Conservation (phyloP, 2,113 vertebrate species). For the Pedetes capensis region DNA sequence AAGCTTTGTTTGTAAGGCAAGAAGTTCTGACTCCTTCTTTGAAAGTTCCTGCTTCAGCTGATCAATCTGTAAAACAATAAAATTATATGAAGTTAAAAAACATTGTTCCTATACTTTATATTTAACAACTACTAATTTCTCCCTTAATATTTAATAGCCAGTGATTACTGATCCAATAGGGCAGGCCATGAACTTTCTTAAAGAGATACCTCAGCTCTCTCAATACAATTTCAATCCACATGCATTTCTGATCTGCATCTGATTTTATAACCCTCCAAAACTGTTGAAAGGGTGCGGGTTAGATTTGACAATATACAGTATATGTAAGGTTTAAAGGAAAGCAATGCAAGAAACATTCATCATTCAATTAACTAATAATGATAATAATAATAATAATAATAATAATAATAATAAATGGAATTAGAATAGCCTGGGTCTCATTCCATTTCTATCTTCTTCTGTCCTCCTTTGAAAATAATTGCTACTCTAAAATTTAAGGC, state of each 20-base stretch:
- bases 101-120: background rate
- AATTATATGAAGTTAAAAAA: slow-evolving; percentile 39
- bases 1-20: slow-evolving; percentile 99
- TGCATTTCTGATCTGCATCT: too few species aligned
- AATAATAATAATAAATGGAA: background rate
- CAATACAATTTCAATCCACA: too few species aligned
- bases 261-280: too few species aligned
- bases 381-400: background rate
- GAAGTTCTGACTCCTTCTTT: slow-evolving; percentile 98
- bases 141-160: background rate
- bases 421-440: background rate
- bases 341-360: background rate
- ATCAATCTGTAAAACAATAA: slow-evolving; percentile 89
- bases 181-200: background rate
- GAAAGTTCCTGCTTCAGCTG: slow-evolving; percentile 99
- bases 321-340: background rate
- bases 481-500: background rate
- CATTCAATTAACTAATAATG: background rate
- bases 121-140: background rate
- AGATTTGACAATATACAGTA: background rate
- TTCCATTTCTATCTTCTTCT: background rate
- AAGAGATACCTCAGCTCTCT: too few species aligned
- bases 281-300: too few species aligned
- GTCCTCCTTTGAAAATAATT: background rate
- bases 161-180: background rate